phyloP scores from a whole-genome alignment of 2,888 invertebrate genomes.

The Crocallis elinguaria region DNA sequence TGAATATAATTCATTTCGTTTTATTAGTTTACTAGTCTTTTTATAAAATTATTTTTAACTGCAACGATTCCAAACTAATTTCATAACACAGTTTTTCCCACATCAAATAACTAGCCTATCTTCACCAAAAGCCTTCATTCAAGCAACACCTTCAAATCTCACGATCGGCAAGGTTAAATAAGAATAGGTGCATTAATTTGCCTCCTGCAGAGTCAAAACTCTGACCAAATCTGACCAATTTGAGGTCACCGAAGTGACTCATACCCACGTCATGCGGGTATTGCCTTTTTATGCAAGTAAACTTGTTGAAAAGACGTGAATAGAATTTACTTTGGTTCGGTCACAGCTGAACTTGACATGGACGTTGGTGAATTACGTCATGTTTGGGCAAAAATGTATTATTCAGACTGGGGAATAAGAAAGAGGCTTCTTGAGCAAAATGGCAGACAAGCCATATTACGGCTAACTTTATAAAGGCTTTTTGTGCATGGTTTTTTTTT shows the following conservation, averaged over 20 bases:
- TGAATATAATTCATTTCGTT: too few relatives aligned
- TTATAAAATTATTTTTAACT: too few relatives aligned
- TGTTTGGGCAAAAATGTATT: conserved; percentile 13
- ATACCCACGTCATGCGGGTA: conserved; percentile 19
- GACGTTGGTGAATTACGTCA: conserved; percentile 18
- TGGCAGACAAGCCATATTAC: too few relatives aligned
- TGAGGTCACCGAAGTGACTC: conserved; percentile 43
- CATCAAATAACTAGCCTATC: conserved; percentile 14
- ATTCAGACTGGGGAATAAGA: conserved; percentile 11
- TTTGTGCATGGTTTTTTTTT: too few relatives aligned
- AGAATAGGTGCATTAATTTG: conserved; percentile 46
- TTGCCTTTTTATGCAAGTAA: conserved; percentile 8
- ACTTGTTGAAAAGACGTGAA: conserved; percentile 22
- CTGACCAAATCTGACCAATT: conserved; percentile 41
- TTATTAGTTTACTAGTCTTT: too few relatives aligned
- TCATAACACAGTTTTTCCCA: conserved; percentile 18
- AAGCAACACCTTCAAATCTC: conserved; percentile 26
- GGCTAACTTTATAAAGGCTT: too few relatives aligned
- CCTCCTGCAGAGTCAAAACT: conserved; percentile 32
- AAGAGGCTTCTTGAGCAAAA: background rate
- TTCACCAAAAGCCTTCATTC: conserved; percentile 19
- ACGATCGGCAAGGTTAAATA: conserved; percentile 38
- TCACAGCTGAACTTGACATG: conserved; percentile 21
- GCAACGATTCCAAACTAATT: background rate
- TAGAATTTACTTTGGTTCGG: conserved; percentile 21